Evolutionary conservation across 35 echinoderm and acorn worm species (phyloP), one percentile per base, ranked within the genome.

Genomic region (Hemicentrotus pulcherrimus): DNA sequence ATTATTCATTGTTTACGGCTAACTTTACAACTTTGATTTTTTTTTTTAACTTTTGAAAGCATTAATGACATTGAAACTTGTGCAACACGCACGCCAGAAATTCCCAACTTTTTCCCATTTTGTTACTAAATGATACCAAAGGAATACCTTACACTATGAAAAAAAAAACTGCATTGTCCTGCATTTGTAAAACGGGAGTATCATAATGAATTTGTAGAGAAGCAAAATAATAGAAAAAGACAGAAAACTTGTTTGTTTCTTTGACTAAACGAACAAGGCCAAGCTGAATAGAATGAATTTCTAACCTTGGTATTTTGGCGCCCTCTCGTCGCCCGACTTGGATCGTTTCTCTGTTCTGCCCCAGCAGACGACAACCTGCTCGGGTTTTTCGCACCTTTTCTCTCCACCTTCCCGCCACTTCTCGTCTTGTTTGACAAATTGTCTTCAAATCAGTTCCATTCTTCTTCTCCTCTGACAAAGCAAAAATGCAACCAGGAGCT

Each of bases 351-450:
- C 46, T 90, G 15, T 90, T 90, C 46, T 90, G 9, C 46, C 7
- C 6, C 9, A 15, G 31, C 32, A 90, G 88, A 90, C 88, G 88
- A 90, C 88, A 30, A 90, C 88, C 31, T 90, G 31, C 33, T 24
- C 88, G 19, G 31, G 88, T 90, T 90, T 90, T 90, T 90, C 88
- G 46, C 88, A 90, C 88, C 88, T 90, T 47, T 59, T 90, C 88
- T 32, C 88, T 90, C 6, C 88, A 28, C 65, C 46, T 32, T 18
- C 33, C 32, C 88, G 88, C 88, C 88, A 47, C 88, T 90, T 78
- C 28, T 78, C 19, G 19, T 78, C 65, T 78, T 78, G 65, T 78
- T 78, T 78, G 28, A 78, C 65, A 78, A 78, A 78, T 78, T 78
- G 65, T 78, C 65, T 78, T n/a, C 22, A 90, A 90, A 90, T 33